phyloP scores from a whole-genome alignment of 2,113 vertebrate genomes.

The Tragelaphus buxtoni region DNA sequence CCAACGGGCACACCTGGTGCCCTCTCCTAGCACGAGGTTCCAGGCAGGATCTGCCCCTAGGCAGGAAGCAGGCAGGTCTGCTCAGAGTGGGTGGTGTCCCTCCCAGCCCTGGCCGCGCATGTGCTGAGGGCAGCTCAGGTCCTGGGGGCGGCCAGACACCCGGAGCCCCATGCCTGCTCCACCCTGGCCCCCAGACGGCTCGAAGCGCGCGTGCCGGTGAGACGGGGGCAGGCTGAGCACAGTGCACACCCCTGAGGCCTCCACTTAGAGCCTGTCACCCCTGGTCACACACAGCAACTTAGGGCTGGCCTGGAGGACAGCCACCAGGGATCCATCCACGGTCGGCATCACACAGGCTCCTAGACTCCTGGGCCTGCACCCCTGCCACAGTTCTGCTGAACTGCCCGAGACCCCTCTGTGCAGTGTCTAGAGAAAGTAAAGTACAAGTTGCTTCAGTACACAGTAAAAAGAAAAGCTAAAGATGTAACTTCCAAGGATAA shows the following conservation, averaged over 20 bases:
- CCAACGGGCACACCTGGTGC: accelerated
- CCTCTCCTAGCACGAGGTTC: not conserved
- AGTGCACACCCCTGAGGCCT: too few species aligned
- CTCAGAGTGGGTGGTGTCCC: not conserved
- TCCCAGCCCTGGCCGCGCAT: not conserved
- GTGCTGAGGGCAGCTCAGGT: not conserved
- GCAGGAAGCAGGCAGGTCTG: not conserved
- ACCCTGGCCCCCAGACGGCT: not conserved
- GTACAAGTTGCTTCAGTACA: not conserved
- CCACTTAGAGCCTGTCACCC: too few species aligned
- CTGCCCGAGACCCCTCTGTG: not conserved
- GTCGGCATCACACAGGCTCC: not conserved
- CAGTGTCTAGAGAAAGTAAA: not conserved
- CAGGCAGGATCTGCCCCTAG: not conserved
- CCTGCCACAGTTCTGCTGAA: not conserved
- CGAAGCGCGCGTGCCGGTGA: not conserved
- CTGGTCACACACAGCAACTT: accelerated
- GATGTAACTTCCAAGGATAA: not conserved
- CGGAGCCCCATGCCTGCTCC: accelerated
- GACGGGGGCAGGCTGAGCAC: not conserved
- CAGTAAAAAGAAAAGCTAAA: not conserved
- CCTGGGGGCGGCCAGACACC: not conserved
- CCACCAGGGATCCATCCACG: not conserved
- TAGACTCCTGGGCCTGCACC: not conserved
- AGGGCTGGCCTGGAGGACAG: not conserved